A percentile compares a stretch with the other conserved stretches of the same genome.
Conservation (phyloP, 1,140 invertebrate genomes). For the Eupeodes corollae region DNA sequence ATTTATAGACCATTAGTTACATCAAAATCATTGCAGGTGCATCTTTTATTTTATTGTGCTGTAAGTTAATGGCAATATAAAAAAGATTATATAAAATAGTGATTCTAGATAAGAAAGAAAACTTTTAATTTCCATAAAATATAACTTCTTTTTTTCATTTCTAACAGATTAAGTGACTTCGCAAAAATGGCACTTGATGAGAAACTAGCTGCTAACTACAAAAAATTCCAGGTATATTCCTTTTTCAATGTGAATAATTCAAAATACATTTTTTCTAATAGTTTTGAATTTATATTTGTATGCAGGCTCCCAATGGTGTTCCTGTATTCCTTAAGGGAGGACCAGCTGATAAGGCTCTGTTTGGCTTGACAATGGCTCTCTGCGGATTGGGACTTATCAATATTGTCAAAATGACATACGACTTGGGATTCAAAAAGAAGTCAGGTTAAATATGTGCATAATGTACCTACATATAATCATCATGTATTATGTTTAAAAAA, state of each 20-base stretch:
- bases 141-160: no score
- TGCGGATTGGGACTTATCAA: constrained; percentile 29
- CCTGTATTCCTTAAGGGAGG: constrained; percentile 34
- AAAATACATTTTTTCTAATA: constrained; percentile 2
- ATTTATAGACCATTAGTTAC: no score
- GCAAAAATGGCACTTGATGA: constrained; percentile 30
- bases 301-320: constrained; percentile 26
- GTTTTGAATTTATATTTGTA: not conserved
- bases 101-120: no score
- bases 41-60: no score
- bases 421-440: constrained; percentile 33
- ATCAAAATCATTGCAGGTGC: no score
- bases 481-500: no score
- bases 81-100: no score
- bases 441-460: constrained; percentile 1
- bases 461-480: not conserved
- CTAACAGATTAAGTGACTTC: constrained; percentile 8
- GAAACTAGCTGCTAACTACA: constrained; percentile 26
- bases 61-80: no score
- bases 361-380: constrained; percentile 27
- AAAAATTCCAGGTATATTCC: constrained; percentile 27
- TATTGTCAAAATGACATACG: constrained; percentile 26
- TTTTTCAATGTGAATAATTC: not conserved
- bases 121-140: no score
- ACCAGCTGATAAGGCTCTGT: constrained; percentile 26